phyloP scores from a whole-genome alignment of 2,888 invertebrate species.

The Morpho achilles region DNA sequence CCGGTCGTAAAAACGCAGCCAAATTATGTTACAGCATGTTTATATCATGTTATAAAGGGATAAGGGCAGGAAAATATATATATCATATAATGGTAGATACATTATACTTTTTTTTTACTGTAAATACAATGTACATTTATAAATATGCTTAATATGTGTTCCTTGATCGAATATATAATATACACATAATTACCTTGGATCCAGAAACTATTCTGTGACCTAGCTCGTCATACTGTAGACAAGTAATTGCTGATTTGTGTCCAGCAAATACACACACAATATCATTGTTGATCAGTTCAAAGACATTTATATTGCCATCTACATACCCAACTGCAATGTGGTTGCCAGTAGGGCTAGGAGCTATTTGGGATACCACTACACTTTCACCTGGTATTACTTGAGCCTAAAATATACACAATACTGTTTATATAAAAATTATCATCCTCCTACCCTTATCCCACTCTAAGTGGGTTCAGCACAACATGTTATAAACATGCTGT shows the following conservation, averaged over 20 bases:
- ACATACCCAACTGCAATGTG: constrained; percentile 94
- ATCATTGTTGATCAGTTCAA: constrained; percentile 86
- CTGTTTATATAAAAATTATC: neutral
- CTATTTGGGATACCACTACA: constrained; percentile 86
- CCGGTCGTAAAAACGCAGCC: too few relatives aligned
- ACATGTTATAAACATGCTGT: too few relatives aligned
- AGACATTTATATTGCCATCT: constrained; percentile 92
- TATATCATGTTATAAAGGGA: too few relatives aligned
- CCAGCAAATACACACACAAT: constrained; percentile 87
- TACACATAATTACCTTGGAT: constrained; percentile 80
- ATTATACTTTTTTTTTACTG: too few relatives aligned
- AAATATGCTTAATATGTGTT: too few relatives aligned
- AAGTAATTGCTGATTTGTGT: constrained; percentile 91
- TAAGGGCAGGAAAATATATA: too few relatives aligned
- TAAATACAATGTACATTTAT: too few relatives aligned
- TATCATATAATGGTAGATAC: too few relatives aligned
- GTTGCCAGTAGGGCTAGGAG: constrained; percentile 86
- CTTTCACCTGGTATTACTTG: constrained; percentile 89
- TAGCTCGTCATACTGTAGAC: constrained; percentile 88
- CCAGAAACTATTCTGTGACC: constrained; percentile 95
- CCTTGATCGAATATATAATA: too few relatives aligned
- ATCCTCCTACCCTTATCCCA: too few relatives aligned
- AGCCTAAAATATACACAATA: constrained; percentile 69
- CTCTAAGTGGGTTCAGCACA: too few relatives aligned
- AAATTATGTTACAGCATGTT: too few relatives aligned